A percentile compares a stretch with the other conserved stretches of the same genome.
These are phyloP conservation scores for Aspidiotus rigidus DNA, from an alignment of 2,888 invertebrate species.

Conservation along the genomic window DNA sequence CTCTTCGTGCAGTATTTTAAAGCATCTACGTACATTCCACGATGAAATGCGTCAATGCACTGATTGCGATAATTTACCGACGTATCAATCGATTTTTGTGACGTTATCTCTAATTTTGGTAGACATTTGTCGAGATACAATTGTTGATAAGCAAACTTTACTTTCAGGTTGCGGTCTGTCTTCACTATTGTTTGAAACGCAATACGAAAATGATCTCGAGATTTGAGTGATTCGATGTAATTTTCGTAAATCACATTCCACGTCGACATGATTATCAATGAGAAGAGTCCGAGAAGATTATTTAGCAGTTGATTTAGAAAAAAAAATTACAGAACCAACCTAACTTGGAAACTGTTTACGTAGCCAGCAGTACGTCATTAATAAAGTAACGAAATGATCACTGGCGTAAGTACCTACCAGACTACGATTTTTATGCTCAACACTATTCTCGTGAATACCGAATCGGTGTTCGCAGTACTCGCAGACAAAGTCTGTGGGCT, in stretches of 20 bases:
- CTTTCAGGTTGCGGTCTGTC: background rate
- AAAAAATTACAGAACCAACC: no score
- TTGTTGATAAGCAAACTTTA: background rate
- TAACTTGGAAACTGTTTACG: no score
- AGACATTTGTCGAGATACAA: background rate
- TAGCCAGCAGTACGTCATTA: no score
- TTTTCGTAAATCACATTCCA: background rate
- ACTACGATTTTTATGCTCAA: no score
- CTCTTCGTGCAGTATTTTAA: slow-evolving; percentile 54
- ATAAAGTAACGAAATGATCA: no score
- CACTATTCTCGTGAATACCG: no score
- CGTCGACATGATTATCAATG: background rate
- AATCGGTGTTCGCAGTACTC: no score
- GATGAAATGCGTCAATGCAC: slow-evolving; percentile 47
- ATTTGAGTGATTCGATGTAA: background rate
- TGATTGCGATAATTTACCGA: background rate
- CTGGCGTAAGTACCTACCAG: no score
- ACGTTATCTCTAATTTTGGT: background rate
- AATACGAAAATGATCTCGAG: background rate
- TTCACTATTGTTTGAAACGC: background rate
- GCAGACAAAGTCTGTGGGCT: no score
- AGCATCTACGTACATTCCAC: slow-evolving; percentile 48
- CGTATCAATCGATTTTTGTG: background rate
- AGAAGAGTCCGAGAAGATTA: no score
- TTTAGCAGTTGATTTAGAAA: no score